These are phyloP conservation scores for Chelonus formosanus DNA, from an alignment of 2,888 invertebrate genomes.

Conservation along the genomic window DNA sequence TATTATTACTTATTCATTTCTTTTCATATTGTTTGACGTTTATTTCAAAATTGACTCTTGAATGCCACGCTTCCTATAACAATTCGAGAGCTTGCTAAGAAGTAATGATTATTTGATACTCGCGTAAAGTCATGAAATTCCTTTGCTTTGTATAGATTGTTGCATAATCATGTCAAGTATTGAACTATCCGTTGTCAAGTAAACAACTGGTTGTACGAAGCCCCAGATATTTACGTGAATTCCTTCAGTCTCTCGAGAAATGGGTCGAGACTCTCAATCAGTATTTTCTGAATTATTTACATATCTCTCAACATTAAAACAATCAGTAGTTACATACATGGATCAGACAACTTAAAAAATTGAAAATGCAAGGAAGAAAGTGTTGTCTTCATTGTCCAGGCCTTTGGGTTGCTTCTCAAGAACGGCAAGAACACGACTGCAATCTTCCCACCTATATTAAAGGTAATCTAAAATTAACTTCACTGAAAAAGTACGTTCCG, in stretches of 20 bases:
- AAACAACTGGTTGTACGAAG: slow-evolving; percentile 49
- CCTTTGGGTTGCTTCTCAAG: slow-evolving; percentile 39
- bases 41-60: no score
- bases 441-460: slow-evolving; percentile 51
- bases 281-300: background rate
- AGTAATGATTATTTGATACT: no score
- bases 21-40: no score
- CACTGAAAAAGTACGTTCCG: slow-evolving; percentile 40
- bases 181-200: slow-evolving; percentile 60
- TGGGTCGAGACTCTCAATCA: slow-evolving; percentile 38
- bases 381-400: slow-evolving; percentile 58
- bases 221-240: slow-evolving; percentile 33
- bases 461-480: slow-evolving; percentile 51
- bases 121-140: background rate
- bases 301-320: background rate
- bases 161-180: slow-evolving; percentile 45
- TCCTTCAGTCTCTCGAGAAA: slow-evolving; percentile 44
- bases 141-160: slow-evolving; percentile 9
- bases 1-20: no score
- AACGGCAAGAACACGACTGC: slow-evolving; percentile 48
- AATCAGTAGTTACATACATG: no score
- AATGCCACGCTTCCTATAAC: no score
- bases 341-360: background rate
- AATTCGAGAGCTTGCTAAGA: no score
- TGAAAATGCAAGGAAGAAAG: slow-evolving; percentile 49